Evolutionary conservation across 2,797 vertebrate genomes (phyloP).

Genomic region (Oreochromis grahami): DNA sequence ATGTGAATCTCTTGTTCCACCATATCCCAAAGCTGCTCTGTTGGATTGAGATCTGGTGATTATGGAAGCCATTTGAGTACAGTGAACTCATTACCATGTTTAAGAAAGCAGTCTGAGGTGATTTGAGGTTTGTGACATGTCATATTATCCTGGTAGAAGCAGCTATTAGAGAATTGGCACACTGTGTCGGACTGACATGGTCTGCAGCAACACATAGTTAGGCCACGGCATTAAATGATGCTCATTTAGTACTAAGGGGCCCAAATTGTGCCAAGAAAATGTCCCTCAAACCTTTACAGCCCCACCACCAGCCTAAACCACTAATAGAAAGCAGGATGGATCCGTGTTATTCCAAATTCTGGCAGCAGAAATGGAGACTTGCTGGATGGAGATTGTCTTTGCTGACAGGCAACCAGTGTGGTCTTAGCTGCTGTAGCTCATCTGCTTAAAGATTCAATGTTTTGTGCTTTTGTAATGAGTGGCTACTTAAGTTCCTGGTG

Average conservation of each 20-base stretch:
- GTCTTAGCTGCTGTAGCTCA: neutral
- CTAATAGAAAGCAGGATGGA: neutral
- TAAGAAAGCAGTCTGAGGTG: neutral
- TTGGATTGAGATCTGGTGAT: neutral
- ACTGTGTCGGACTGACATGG: neutral
- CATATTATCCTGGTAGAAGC: neutral
- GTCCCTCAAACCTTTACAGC: neutral
- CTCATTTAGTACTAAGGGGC: neutral
- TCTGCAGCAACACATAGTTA: neutral
- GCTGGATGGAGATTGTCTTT: neutral
- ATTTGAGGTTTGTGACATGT: neutral
- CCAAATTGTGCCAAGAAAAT: neutral
- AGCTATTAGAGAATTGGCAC: accelerated
- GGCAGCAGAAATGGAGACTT: too few relatives aligned
- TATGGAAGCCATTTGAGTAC: neutral
- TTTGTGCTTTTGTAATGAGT: neutral
- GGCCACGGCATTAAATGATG: neutral
- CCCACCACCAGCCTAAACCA: neutral
- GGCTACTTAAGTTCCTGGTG: accelerated
- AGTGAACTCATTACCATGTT: neutral
- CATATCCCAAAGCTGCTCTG: neutral
- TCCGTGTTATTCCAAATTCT: too few relatives aligned
- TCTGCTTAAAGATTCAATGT: neutral
- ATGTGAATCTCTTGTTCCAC: neutral
- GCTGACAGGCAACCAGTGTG: neutral